Evolutionary conservation across 2,888 invertebrate species (phyloP).

Genomic region (Sericinus montela): DNA sequence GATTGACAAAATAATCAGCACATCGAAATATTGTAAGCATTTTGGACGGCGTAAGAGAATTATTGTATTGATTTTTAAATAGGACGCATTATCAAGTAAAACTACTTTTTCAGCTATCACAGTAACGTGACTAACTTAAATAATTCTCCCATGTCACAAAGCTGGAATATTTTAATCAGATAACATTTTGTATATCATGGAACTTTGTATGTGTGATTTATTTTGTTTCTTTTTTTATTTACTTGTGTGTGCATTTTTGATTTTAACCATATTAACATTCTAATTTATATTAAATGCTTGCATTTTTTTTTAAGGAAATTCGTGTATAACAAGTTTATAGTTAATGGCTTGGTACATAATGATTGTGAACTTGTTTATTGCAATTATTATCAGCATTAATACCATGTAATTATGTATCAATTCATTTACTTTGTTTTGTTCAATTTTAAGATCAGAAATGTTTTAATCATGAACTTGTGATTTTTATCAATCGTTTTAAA

Average conservation of each 20-base stretch:
- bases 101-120: slow-evolving; percentile 25
- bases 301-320: slow-evolving; percentile 44
- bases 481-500: slow-evolving; percentile 59
- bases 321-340: slow-evolving; percentile 38
- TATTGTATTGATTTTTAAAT: slow-evolving; percentile 66
- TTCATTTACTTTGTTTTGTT: slow-evolving; percentile 41
- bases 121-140: slow-evolving; percentile 17
- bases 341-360: slow-evolving; percentile 56
- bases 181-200: slow-evolving; percentile 62
- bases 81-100: slow-evolving; percentile 43
- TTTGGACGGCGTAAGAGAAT: slow-evolving; percentile 42
- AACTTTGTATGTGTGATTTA: slow-evolving; percentile 49
- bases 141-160: slow-evolving; percentile 26
- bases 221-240: slow-evolving; percentile 37
- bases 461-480: slow-evolving; percentile 76
- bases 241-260: slow-evolving; percentile 60
- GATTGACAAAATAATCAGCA: slow-evolving; percentile 47
- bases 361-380: slow-evolving; percentile 31
- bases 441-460: slow-evolving; percentile 34
- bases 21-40: slow-evolving; percentile 37
- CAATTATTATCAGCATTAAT: slow-evolving; percentile 10
- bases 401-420: slow-evolving; percentile 66
- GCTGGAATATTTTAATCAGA: slow-evolving; percentile 64
- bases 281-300: slow-evolving; percentile 61
- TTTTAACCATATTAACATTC: slow-evolving; percentile 76